Evolutionary conservation across 2,888 invertebrate genomes (phyloP).

Genomic region (Acanthosepion lycidas): DNA sequence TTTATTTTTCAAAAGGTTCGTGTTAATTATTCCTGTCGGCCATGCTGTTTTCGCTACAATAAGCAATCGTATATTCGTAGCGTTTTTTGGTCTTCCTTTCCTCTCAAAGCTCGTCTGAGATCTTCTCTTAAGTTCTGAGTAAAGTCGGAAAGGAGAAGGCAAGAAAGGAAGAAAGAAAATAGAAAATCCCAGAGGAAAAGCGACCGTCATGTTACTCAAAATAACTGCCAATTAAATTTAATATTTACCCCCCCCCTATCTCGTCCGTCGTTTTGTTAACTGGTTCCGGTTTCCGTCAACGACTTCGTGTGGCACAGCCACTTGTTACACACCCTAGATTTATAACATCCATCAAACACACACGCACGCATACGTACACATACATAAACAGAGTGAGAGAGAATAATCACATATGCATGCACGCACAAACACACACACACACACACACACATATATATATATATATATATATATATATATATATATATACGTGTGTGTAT

Average conservation of each 20-base stretch:
- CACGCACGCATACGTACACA: neutral
- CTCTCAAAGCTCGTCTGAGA: neutral
- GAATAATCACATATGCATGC: neutral
- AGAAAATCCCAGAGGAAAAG: neutral
- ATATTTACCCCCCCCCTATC: constrained; percentile 14
- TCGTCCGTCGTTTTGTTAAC: neutral
- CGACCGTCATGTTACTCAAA: neutral
- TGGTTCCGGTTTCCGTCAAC: neutral
- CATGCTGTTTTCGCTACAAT: too few species aligned
- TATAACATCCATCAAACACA: neutral
- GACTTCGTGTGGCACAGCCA: neutral
- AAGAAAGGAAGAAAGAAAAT: neutral
- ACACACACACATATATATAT: neutral
- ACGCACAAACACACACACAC: too few species aligned
- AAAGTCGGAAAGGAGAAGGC: neutral
- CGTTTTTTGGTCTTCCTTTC: too few species aligned
- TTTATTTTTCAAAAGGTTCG: too few species aligned
- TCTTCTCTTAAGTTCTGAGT: neutral
- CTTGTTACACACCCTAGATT: neutral
- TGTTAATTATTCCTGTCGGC: too few species aligned
- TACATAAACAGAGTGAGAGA: too few species aligned
- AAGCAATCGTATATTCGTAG: too few species aligned
- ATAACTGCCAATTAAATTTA: constrained; percentile 12
- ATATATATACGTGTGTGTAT: neutral
- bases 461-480: neutral